Percentiles rank a stretch among this genome's conserved stretches.
These are phyloP conservation scores for Mycogona germanica DNA, from an alignment of 2,888 invertebrate genomes.

Conservation along the genomic window DNA sequence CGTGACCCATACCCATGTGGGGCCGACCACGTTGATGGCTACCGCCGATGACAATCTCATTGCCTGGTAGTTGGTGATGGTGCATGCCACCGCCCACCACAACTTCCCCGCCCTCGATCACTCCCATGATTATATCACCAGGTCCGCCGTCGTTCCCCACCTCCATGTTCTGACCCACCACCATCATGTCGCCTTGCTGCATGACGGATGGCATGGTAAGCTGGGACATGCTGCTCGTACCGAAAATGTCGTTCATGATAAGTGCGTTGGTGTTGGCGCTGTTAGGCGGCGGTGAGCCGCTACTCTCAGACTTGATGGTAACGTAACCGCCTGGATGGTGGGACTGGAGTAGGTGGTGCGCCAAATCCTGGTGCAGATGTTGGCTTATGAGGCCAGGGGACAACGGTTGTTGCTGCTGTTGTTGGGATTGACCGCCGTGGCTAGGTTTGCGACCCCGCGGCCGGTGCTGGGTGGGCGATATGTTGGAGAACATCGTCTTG, in stretches of 20 bases:
- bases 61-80: conserved; percentile 20
- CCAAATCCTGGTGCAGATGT: conserved; percentile 2
- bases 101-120: conserved; percentile 24
- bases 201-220: too few relatives aligned
- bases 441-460: not conserved
- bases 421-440: not conserved
- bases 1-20: conserved; percentile 19
- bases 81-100: conserved; percentile 21
- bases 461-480: not conserved
- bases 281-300: not conserved
- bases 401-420: not conserved
- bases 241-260: conserved; percentile 11
- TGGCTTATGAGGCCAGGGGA: conserved; percentile 6
- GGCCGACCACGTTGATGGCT: conserved; percentile 18
- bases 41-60: conserved; percentile 24
- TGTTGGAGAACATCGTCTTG: not conserved
- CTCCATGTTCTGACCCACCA: conserved; percentile 14
- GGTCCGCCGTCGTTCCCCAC: conserved; percentile 15
- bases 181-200: conserved; percentile 3
- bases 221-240: conserved; percentile 1
- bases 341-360: not conserved
- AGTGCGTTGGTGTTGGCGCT: too few relatives aligned
- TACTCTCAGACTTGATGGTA: not conserved
- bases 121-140: conserved; percentile 23
- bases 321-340: not conserved